These are phyloP conservation scores for Myotis daubentonii DNA, from an alignment of 2,797 vertebrate species.

Conservation along the genomic window DNA sequence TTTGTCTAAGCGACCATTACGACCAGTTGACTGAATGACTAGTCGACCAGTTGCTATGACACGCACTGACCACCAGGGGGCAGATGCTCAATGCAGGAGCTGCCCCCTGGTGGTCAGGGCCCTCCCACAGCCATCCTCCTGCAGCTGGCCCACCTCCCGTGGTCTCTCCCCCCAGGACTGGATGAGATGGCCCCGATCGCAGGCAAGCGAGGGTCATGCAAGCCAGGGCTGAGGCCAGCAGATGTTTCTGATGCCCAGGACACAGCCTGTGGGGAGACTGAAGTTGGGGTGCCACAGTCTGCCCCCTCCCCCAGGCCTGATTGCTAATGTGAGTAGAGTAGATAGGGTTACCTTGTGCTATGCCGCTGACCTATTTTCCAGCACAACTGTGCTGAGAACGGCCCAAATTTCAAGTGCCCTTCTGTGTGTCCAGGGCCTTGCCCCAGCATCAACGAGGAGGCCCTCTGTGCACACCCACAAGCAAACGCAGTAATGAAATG, in stretches of 20 bases:
- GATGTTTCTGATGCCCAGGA: neutral
- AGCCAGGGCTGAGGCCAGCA: neutral
- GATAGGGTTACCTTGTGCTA: constrained; percentile 12
- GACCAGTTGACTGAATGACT: too few species aligned
- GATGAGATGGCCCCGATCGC: too few species aligned
- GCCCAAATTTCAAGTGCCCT: constrained; percentile 54
- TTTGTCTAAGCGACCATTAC: too few species aligned
- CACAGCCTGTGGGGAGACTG: neutral
- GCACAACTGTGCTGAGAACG: constrained; percentile 1
- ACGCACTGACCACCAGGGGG: too few species aligned
- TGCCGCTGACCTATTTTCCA: constrained; percentile 69
- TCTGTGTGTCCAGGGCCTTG: neutral
- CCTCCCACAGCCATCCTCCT: too few species aligned
- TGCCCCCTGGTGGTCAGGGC: too few species aligned
- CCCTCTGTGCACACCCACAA: neutral
- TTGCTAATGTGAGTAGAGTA: neutral
- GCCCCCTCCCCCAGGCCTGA: neutral
- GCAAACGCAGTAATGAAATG: neutral
- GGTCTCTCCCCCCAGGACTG: too few species aligned
- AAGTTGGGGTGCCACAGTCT: neutral
- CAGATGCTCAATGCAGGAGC: too few species aligned
- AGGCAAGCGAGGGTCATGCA: neutral
- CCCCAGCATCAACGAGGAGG: neutral
- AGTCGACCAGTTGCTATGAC: too few species aligned
- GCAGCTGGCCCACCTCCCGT: too few species aligned